Evolutionary conservation across 2,888 invertebrate species (phyloP).

Genomic region (Lepidocyrtinus sp.): DNA sequence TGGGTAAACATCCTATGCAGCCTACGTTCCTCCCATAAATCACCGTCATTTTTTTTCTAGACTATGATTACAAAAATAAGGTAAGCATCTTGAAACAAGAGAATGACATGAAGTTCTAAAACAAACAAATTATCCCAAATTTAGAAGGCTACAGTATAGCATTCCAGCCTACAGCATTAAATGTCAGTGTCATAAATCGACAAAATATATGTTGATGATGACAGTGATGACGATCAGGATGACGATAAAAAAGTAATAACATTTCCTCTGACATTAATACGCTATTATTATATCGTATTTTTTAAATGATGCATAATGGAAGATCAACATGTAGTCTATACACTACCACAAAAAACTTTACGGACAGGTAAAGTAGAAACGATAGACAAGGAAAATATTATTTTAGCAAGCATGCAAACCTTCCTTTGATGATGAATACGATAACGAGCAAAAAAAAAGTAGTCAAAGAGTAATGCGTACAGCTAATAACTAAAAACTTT

Average conservation of each 20-base stretch:
- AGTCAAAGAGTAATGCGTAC: slow-evolving; percentile 9
- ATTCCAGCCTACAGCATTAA: not conserved
- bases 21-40: not conserved
- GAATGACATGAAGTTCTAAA: not conserved
- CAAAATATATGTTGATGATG: not conserved
- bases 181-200: slow-evolving; percentile 1
- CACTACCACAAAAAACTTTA: too few relatives aligned
- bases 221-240: slow-evolving; percentile 2
- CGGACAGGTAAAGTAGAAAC: not conserved
- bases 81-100: not conserved
- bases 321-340: slow-evolving; percentile 11
- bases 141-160: too few relatives aligned
- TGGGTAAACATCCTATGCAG: not conserved
- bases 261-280: slow-evolving; percentile 34
- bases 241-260: slow-evolving; percentile 29
- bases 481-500: slow-evolving; percentile 20
- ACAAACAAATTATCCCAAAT: slow-evolving; percentile 12
- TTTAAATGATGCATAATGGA: slow-evolving; percentile 4
- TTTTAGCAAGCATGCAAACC: not conserved
- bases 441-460: not conserved
- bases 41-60: not conserved
- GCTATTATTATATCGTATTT: slow-evolving; percentile 3
- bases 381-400: not conserved
- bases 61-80: not conserved
- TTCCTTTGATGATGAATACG: not conserved